Conservation (phyloP, 1,140 invertebrate species). For the Oryctes rhinoceros region DNA sequence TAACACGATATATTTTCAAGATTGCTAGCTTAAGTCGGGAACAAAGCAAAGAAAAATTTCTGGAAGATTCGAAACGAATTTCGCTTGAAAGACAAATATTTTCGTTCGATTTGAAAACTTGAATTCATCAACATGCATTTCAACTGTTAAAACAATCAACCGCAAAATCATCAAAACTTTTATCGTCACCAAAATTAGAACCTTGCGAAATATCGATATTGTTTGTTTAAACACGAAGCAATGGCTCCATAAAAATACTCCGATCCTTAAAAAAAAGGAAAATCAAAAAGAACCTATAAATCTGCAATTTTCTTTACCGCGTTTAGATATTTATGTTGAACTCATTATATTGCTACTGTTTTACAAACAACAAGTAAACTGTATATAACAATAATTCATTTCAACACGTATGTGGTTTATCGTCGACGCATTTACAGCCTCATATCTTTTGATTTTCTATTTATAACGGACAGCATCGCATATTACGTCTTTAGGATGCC, state of each 20-base stretch:
- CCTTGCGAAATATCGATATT: not conserved
- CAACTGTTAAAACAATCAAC: too few relatives aligned
- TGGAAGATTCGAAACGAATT: too few relatives aligned
- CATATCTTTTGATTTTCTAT: constrained; percentile 15
- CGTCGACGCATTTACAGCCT: not conserved
- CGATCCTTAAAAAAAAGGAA: not conserved
- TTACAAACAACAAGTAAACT: constrained; percentile 3
- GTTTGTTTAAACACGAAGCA: not conserved
- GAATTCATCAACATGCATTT: too few relatives aligned
- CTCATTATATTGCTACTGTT: constrained; percentile 1
- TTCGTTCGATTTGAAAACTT: too few relatives aligned
- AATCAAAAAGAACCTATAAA: not conserved
- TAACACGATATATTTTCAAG: too few relatives aligned
- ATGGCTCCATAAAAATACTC: not conserved
- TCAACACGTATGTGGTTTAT: not conserved
- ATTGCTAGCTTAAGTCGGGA: too few relatives aligned
- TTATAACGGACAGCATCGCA: not conserved
- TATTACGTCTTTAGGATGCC: not conserved
- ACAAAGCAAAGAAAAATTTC: too few relatives aligned
- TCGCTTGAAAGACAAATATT: too few relatives aligned
- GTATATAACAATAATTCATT: constrained; percentile 20
- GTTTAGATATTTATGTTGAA: not conserved
- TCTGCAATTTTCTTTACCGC: not conserved
- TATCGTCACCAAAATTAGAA: not conserved
- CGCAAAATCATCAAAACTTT: not conserved